phyloP scores from a whole-genome alignment of 2,888 invertebrate genomes.

The Lycia hirtaria region DNA sequence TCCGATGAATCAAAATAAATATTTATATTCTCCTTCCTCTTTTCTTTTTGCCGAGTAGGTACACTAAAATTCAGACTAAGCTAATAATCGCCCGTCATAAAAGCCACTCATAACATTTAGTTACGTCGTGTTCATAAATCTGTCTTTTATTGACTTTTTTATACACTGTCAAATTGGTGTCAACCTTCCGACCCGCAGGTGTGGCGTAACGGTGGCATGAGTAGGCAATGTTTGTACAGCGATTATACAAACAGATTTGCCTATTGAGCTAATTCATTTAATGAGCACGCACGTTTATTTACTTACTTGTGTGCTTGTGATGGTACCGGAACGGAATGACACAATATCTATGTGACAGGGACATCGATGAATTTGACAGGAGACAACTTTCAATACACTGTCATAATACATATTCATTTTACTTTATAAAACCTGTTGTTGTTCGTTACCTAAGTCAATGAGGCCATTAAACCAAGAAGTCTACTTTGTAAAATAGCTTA shows the following conservation, averaged over 20 bases:
- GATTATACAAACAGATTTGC: constrained; percentile 40
- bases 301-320: not conserved
- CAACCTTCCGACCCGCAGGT: constrained; percentile 37
- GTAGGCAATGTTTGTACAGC: constrained; percentile 50
- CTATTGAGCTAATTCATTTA: constrained; percentile 44
- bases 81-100: constrained; percentile 25
- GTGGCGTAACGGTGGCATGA: constrained; percentile 44
- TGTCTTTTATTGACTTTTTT: constrained; percentile 36
- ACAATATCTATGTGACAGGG: constrained; percentile 3
- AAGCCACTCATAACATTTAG: constrained; percentile 28
- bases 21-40: too few species aligned
- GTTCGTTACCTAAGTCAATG: too few species aligned
- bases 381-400: constrained; percentile 14
- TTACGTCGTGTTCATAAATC: constrained; percentile 35
- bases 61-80: not conserved
- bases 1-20: too few species aligned
- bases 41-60: not conserved
- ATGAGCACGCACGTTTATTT: constrained; percentile 37
- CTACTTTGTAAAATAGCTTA: too few species aligned
- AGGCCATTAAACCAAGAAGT: too few species aligned
- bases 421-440: not conserved
- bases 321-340: not conserved
- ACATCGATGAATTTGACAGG: constrained; percentile 4
- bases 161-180: constrained; percentile 49
- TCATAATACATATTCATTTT: not conserved